A percentile compares a stretch with the other conserved stretches of the same genome.
These are phyloP conservation scores for Ochropacha duplaris DNA, from an alignment of 2,888 invertebrate genomes.

Conservation along the genomic window DNA sequence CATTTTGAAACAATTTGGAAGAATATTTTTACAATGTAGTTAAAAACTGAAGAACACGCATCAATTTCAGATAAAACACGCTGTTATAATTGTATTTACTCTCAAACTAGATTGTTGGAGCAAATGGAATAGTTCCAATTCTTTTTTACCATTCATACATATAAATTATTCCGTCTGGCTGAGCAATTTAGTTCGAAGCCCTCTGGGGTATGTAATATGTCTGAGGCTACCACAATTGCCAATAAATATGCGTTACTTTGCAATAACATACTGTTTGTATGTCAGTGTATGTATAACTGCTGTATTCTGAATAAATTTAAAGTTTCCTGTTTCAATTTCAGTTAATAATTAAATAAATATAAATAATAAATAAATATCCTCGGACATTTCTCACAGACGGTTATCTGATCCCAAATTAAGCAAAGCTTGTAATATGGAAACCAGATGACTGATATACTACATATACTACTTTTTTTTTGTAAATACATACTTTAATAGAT, in stretches of 20 bases:
- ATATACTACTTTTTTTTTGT: too few relatives aligned
- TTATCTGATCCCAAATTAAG: too few relatives aligned
- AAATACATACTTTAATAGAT: too few relatives aligned
- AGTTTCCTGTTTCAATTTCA: background rate
- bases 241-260: constrained; percentile 53
- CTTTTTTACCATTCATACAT: constrained; percentile 36
- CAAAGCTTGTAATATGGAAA: too few relatives aligned
- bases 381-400: too few relatives aligned
- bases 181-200: constrained; percentile 42
- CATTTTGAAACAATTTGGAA: background rate
- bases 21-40: background rate
- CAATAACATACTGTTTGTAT: constrained; percentile 36
- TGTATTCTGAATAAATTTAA: background rate
- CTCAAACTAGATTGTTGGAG: background rate
- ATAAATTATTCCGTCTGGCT: constrained; percentile 33
- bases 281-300: background rate
- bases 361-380: background rate
- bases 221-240: constrained; percentile 41
- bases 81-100: background rate
- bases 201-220: constrained; percentile 21
- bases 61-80: background rate
- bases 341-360: background rate
- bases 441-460: too few relatives aligned
- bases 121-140: background rate
- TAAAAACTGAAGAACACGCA: background rate